Evolutionary conservation across 2,888 invertebrate species (phyloP).

Genomic region (Ophion obscuratus): DNA sequence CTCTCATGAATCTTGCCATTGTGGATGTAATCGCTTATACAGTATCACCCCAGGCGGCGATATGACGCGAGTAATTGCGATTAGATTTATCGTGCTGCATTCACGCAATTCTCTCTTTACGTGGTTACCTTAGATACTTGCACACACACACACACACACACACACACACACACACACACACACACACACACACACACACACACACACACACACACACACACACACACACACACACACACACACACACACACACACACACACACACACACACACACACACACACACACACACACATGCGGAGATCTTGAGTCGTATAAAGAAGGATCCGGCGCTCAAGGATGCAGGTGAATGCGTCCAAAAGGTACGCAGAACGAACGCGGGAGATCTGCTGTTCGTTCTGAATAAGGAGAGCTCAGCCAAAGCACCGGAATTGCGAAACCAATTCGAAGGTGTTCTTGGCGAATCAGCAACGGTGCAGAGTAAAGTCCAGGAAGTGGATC

Average conservation of each 20-base stretch:
- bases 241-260: background rate
- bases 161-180: constrained; percentile 33
- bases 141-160: background rate
- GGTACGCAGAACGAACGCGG: no score
- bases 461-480: no score
- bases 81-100: constrained; percentile 64
- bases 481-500: no score
- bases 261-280: background rate
- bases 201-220: background rate
- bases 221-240: background rate
- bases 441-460: no score
- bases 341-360: no score
- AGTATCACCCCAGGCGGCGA: constrained; percentile 48
- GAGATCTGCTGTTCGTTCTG: no score
- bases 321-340: no score
- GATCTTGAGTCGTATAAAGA: no score
- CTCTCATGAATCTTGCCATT: constrained; percentile 48
- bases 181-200: background rate
- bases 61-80: constrained; percentile 64
- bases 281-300: background rate
- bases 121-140: constrained; percentile 15
- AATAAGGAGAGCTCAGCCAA: no score
- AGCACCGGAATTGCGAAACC: no score
- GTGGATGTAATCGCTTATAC: constrained; percentile 45
- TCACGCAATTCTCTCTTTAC: constrained; percentile 43